Evolutionary conservation across 2,113 vertebrate genomes (phyloP).

Genomic region (Egretta garzetta): DNA sequence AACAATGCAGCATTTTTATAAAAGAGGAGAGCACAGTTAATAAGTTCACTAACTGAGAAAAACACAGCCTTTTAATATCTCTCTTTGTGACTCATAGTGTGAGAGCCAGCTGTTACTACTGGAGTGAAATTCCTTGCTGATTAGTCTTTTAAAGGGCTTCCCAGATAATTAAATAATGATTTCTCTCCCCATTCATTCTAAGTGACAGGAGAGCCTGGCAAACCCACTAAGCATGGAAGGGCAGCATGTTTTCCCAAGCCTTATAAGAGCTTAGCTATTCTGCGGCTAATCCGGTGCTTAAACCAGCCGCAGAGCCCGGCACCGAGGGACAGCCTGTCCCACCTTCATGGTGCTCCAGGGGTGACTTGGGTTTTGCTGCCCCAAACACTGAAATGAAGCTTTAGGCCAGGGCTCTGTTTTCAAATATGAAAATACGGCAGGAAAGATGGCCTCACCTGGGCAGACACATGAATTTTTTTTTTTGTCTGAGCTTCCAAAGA

Average conservation of each 20-base stretch:
- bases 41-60: conserved; percentile 65
- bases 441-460: background rate
- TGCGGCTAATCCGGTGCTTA: conserved; percentile 46
- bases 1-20: conserved; percentile 55
- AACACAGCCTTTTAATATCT: conserved; percentile 65
- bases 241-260: conserved; percentile 68
- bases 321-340: background rate
- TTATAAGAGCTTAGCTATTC: conserved; percentile 60
- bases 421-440: background rate
- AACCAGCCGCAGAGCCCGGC: background rate
- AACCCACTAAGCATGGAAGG: conserved; percentile 52
- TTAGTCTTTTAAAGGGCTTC: conserved; percentile 69
- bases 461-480: background rate
- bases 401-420: background rate
- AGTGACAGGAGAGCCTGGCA: conserved; percentile 64
- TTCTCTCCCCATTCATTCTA: conserved; percentile 66
- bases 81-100: conserved; percentile 59
- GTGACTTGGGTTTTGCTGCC: background rate
- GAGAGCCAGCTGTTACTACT: conserved; percentile 69
- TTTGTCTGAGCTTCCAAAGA: background rate
- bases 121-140: conserved; percentile 69
- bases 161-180: conserved; percentile 72
- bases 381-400: background rate
- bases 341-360: background rate
- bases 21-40: conserved; percentile 52